Evolutionary conservation across 2,797 vertebrate species (phyloP).

Genomic region (Poeciliopsis presidionis): DNA sequence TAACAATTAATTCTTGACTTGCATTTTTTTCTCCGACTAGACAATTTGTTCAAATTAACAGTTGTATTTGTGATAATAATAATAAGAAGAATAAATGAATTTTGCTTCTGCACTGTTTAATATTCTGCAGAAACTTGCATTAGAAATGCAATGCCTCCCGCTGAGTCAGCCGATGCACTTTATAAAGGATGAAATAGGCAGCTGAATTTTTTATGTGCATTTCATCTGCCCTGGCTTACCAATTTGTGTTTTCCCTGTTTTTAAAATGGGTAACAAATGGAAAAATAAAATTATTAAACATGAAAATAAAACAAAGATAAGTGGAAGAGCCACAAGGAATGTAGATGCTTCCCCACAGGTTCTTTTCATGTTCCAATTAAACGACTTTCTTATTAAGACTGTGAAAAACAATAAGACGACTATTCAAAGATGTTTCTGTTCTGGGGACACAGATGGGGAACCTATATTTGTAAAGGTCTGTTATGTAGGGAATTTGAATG

Average conservation of each 20-base stretch:
- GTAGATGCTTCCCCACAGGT: slow-evolving; percentile 12
- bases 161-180: slow-evolving; percentile 16
- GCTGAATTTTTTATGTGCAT: slow-evolving; percentile 60
- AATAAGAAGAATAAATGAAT: neutral
- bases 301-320: neutral
- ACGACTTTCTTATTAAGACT: neutral
- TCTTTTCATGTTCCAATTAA: slow-evolving; percentile 6
- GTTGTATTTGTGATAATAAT: neutral
- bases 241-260: slow-evolving; percentile 21
- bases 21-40: neutral
- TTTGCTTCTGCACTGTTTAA: slow-evolving; percentile 8
- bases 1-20: neutral
- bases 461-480: neutral
- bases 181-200: slow-evolving; percentile 48
- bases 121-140: slow-evolving; percentile 27
- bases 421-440: neutral
- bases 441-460: neutral
- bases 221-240: slow-evolving; percentile 36
- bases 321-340: neutral
- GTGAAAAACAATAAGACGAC: neutral
- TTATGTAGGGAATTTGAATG: too few species aligned
- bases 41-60: neutral
- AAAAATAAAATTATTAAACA: neutral
- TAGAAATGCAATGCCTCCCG: slow-evolving; percentile 31
- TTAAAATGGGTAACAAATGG: slow-evolving; percentile 11